phyloP scores from a whole-genome alignment of 2,797 vertebrate species.

The Pteropus rufus region DNA sequence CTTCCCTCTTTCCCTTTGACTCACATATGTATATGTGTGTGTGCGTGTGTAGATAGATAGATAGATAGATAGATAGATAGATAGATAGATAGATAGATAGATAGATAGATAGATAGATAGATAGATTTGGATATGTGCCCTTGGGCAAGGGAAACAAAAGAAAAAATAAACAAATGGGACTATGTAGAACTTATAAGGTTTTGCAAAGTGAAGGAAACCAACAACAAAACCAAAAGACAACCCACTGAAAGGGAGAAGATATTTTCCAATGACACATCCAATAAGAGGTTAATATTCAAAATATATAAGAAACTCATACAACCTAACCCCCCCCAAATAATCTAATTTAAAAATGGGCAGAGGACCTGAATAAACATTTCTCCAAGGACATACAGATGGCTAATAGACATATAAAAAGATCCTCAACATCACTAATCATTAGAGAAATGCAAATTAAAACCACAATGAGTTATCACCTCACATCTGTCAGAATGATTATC shows the following conservation, averaged over 20 bases:
- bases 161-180: neutral
- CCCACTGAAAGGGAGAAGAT: neutral
- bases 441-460: neutral
- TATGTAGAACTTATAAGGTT: neutral
- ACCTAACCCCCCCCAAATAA: neutral
- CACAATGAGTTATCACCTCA: neutral
- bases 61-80: no score
- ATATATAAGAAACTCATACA: neutral
- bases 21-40: no score
- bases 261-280: neutral
- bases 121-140: neutral
- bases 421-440: neutral
- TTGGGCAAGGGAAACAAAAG: neutral
- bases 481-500: neutral
- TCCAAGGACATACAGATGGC: neutral
- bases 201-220: neutral
- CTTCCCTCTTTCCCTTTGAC: no score
- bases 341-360: neutral
- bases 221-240: neutral
- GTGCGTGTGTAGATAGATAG: no score
- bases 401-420: neutral
- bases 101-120: no score
- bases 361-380: neutral
- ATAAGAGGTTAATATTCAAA: neutral
- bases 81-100: no score